phyloP scores from a whole-genome alignment of 2,797 vertebrate genomes.

The Yasuhikotakia modesta region DNA sequence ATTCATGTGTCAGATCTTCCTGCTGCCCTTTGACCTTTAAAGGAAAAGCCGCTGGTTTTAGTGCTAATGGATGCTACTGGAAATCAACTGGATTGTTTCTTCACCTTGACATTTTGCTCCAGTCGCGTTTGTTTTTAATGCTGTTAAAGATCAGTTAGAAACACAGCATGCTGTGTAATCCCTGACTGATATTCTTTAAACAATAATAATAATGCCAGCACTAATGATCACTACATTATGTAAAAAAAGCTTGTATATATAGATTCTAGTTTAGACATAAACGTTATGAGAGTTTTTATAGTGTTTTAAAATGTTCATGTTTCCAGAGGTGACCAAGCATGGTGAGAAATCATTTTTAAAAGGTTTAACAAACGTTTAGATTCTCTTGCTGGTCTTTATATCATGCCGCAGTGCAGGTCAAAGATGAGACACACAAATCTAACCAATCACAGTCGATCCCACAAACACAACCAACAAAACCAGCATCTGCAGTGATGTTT shows the following conservation, averaged over 20 bases:
- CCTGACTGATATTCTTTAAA: neutral
- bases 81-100: neutral
- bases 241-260: too few species aligned
- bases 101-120: neutral
- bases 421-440: conserved; percentile 14
- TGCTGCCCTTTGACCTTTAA: conserved; percentile 18
- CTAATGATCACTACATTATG: neutral
- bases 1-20: neutral
- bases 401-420: conserved; percentile 35
- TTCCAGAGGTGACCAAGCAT: too few species aligned
- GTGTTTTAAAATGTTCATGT: too few species aligned
- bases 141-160: too few species aligned
- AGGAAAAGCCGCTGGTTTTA: neutral
- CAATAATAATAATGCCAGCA: neutral
- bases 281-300: too few species aligned
- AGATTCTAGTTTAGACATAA: too few species aligned
- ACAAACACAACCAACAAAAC: neutral
- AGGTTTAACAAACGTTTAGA: neutral
- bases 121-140: neutral
- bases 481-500: conserved; percentile 2
- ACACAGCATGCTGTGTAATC: too few species aligned
- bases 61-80: neutral
- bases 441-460: conserved; percentile 3
- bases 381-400: neutral
- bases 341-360: too few species aligned